Percentiles rank a stretch among this genome's conserved stretches.
These are phyloP conservation scores for Pseudachorutes palmiensis DNA, from an alignment of 1,140 invertebrate species.

Conservation along the genomic window DNA sequence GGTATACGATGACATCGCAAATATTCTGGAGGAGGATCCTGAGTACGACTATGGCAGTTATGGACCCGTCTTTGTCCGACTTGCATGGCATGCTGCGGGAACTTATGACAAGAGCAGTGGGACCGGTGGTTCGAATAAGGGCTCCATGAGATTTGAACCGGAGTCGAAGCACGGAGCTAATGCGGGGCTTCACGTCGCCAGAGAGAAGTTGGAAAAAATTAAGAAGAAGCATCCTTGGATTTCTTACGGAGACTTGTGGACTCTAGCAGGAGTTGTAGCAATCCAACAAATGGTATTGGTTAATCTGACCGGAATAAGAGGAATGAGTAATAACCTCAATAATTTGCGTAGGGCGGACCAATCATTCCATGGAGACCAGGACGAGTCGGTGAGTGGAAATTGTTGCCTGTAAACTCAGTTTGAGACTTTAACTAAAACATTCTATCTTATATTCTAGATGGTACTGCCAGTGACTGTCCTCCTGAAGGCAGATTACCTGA, in stretches of 20 bases:
- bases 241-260: conserved; percentile 34
- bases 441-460: conserved; percentile 19
- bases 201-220: conserved; percentile 29
- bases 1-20: conserved; percentile 32
- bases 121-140: conserved; percentile 26
- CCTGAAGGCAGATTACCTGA: conserved; percentile 18
- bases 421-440: neutral
- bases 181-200: conserved; percentile 30
- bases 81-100: conserved; percentile 31
- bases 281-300: conserved; percentile 28
- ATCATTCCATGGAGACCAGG: conserved; percentile 30
- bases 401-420: neutral
- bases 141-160: conserved; percentile 31
- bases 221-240: conserved; percentile 27
- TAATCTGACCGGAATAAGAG: neutral
- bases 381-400: conserved; percentile 22
- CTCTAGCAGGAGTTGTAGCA: conserved; percentile 27
- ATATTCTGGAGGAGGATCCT: conserved; percentile 25
- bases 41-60: conserved; percentile 31
- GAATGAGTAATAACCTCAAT: too few species aligned
- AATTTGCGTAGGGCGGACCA: conserved; percentile 26
- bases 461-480: conserved; percentile 22
- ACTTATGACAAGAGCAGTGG: conserved; percentile 27
- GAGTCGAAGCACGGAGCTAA: conserved; percentile 32
- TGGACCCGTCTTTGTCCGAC: conserved; percentile 27